Evolutionary conservation across 2,113 vertebrate genomes (phyloP).

Genomic region (Rhinopomastus cyanomelas): DNA sequence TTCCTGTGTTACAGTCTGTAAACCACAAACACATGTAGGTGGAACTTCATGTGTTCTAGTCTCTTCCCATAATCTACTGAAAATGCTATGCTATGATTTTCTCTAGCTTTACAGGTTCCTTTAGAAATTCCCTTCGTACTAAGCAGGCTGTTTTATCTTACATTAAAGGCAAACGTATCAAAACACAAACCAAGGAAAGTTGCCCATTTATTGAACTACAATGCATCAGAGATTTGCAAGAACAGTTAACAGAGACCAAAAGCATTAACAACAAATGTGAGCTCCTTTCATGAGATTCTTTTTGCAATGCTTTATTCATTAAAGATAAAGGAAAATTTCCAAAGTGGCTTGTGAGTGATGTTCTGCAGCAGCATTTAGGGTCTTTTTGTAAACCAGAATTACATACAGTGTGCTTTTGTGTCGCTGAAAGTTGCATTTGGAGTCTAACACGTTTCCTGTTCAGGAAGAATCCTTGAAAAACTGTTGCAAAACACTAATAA

Average conservation of each 20-base stretch:
- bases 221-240: background rate
- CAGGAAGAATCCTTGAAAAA: constrained; percentile 12
- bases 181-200: background rate
- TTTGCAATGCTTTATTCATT: constrained; percentile 3
- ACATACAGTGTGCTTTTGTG: background rate
- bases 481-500: background rate
- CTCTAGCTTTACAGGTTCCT: background rate
- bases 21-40: too few relatives aligned
- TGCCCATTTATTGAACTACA: background rate
- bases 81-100: background rate
- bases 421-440: background rate
- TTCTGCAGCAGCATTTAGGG: background rate
- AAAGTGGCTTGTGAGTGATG: background rate
- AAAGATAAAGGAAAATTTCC: background rate
- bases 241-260: constrained; percentile 13
- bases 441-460: background rate
- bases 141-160: background rate
- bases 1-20: too few relatives aligned
- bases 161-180: constrained; percentile 17
- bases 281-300: background rate
- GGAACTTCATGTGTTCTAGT: too few relatives aligned
- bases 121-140: background rate
- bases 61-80: background rate
- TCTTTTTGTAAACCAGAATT: background rate
- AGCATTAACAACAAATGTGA: background rate